These are phyloP conservation scores for Marcusenius ussheri DNA, from an alignment of 2,113 vertebrate genomes.

Conservation along the genomic window DNA sequence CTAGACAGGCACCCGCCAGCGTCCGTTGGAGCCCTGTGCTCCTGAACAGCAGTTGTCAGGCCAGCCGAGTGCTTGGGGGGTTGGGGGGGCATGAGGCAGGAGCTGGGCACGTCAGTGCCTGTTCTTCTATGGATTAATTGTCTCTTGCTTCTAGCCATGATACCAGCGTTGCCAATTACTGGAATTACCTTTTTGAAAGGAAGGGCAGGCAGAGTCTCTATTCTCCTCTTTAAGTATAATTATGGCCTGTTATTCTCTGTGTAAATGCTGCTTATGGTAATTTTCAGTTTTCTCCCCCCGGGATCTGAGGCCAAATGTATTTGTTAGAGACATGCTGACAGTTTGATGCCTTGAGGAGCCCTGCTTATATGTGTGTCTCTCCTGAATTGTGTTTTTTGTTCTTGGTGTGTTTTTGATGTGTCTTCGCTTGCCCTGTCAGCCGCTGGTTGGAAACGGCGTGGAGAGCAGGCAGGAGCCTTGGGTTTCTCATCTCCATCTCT, in stretches of 20 bases:
- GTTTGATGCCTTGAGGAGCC: not conserved
- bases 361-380: not conserved
- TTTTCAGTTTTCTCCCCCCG: not conserved
- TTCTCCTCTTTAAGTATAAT: not conserved
- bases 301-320: not conserved
- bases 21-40: not conserved
- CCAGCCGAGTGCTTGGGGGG: not conserved
- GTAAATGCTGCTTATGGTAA: not conserved
- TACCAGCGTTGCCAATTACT: conserved; percentile 1
- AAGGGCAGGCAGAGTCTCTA: not conserved
- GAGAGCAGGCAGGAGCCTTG: not conserved
- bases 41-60: not conserved
- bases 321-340: not conserved
- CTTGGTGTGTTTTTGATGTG: not conserved
- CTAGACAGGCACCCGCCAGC: not conserved
- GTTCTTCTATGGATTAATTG: not conserved
- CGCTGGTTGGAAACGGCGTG: not conserved
- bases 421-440: not conserved
- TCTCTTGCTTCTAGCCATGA: not conserved
- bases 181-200: not conserved
- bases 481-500: not conserved
- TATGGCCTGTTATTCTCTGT: not conserved
- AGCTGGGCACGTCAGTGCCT: not conserved
- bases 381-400: not conserved
- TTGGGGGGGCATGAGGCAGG: not conserved